Evolutionary conservation across 1,140 invertebrate genomes (phyloP).

Genomic region (Palaemon carinicauda): DNA sequence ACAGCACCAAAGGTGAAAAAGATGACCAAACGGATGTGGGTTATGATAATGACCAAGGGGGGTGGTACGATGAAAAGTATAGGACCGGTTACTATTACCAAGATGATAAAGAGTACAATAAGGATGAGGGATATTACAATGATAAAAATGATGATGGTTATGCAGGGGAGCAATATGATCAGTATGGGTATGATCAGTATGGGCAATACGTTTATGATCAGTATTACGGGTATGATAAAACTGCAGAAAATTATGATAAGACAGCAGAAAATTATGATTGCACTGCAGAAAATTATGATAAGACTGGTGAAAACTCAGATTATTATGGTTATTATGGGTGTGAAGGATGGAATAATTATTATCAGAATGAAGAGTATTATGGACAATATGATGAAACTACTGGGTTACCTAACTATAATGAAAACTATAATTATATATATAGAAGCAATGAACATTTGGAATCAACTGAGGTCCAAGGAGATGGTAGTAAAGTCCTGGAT

Average conservation of each 20-base stretch:
- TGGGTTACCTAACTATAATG: constrained; percentile 69
- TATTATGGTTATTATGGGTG: constrained; percentile 57
- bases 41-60: constrained; percentile 50
- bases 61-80: constrained; percentile 37
- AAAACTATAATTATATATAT: constrained; percentile 77
- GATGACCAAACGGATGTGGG: constrained; percentile 18
- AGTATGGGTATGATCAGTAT: constrained; percentile 49
- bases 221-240: constrained; percentile 55
- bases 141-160: constrained; percentile 54
- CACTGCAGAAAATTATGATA: constrained; percentile 30
- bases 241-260: constrained; percentile 45
- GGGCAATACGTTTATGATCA: constrained; percentile 48
- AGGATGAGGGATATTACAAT: constrained; percentile 52
- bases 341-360: constrained; percentile 60
- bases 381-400: constrained; percentile 68
- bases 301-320: constrained; percentile 25
- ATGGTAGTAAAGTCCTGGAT: constrained; percentile 17
- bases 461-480: constrained; percentile 19
- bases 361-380: constrained; percentile 63
- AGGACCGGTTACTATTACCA: constrained; percentile 42
- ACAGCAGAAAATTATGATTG: constrained; percentile 32
- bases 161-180: constrained; percentile 42
- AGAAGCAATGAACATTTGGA: constrained; percentile 71
- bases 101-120: constrained; percentile 33
- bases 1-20: background rate